Evolutionary conservation across 2,113 vertebrate genomes (phyloP).

Genomic region (Amblyornis subalaris): DNA sequence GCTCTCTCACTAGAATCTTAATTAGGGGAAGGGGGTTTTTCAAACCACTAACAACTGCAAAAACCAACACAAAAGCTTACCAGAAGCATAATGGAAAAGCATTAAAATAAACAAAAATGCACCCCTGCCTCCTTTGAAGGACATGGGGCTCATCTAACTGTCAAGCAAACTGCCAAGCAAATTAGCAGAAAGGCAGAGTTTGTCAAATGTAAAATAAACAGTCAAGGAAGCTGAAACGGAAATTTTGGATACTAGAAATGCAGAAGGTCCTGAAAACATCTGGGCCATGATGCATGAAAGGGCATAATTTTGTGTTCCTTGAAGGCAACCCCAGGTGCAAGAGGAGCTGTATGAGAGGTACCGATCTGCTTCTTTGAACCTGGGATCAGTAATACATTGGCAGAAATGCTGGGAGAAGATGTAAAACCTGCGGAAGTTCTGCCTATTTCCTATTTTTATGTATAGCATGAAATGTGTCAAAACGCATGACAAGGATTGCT

Average conservation of each 20-base stretch:
- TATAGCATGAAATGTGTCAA: neutral
- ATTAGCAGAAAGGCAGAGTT: neutral
- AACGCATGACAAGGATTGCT: neutral
- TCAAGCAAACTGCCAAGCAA: neutral
- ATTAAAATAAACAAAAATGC: neutral
- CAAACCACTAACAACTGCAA: neutral
- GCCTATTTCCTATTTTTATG: neutral
- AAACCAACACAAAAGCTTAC: neutral
- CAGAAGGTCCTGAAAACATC: neutral
- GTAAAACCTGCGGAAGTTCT: neutral
- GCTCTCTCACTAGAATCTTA: neutral
- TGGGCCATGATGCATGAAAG: neutral
- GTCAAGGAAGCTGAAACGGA: neutral
- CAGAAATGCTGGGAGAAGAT: neutral
- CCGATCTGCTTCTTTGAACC: neutral
- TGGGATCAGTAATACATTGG: neutral
- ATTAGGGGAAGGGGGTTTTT: fast-evolving
- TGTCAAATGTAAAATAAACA: neutral
- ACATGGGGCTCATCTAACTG: neutral
- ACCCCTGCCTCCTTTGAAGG: neutral
- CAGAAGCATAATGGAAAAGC: neutral
- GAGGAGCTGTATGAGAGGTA: neutral
- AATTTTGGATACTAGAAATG: neutral
- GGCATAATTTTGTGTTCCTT: neutral
- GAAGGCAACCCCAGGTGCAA: neutral